Conservation (phyloP, 1,140 invertebrate genomes). For the Drosophila ogumai region DNA sequence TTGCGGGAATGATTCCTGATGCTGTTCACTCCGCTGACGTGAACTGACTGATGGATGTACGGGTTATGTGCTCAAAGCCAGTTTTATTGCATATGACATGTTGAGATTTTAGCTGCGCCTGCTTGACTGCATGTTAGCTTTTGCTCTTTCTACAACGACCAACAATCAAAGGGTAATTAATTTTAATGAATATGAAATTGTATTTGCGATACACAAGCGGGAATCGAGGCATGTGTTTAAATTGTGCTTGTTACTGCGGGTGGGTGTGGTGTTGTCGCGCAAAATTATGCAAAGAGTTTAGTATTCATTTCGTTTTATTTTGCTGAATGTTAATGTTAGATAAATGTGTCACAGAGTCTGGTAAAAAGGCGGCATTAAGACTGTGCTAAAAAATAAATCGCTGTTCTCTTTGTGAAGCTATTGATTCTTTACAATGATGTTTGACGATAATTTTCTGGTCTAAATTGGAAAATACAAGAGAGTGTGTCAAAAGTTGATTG, state of each 20-base stretch:
- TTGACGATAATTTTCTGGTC: no score
- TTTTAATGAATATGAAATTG: constrained; percentile 71
- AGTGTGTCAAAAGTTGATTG: no score
- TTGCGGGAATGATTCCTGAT: constrained; percentile 48
- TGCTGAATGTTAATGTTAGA: constrained; percentile 40
- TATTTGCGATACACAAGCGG: constrained; percentile 45
- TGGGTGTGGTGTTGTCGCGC: constrained; percentile 20
- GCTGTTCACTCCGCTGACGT: constrained; percentile 23
- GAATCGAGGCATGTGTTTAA: constrained; percentile 22
- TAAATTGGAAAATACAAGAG: no score
- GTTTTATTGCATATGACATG: constrained; percentile 42
- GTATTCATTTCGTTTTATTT: background rate
- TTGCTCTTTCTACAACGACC: constrained; percentile 13
- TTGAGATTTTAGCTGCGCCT: constrained; percentile 26
- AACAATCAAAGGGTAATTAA: constrained; percentile 64
- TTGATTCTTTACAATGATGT: no score
- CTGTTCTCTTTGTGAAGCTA: no score
- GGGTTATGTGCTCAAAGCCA: constrained; percentile 19
- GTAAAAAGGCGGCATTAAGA: no score
- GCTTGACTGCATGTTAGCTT: constrained; percentile 43
- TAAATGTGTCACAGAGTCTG: constrained; percentile 21
- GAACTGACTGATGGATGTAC: constrained; percentile 20
- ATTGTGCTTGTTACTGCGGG: constrained; percentile 2
- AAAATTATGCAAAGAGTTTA: constrained; percentile 55
- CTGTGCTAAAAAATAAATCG: no score